Evolutionary conservation across 2,113 vertebrate species (phyloP), one percentile per base, ranked within the genome.

Genomic region (Hystrix brachyura): DNA sequence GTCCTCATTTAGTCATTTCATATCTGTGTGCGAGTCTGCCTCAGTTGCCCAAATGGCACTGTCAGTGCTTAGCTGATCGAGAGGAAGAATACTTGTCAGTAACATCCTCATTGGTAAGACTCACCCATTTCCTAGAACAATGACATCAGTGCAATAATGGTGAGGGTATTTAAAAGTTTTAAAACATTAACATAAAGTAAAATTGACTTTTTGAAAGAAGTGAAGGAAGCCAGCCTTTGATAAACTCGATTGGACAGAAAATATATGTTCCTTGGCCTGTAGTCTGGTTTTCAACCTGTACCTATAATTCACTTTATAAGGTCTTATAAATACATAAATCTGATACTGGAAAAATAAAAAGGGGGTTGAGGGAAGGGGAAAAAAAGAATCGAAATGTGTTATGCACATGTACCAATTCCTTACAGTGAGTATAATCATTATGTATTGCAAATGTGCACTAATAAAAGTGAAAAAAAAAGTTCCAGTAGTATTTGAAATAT

Each of bases 1-100:
- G 84, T 72, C 96, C 98, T 97, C 96, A 76, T 98, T 98, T 98
- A 98, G 98, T 98, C 98, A 98, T 97, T 97, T 98, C 85, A 89
- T 90, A 90, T 97, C 97, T 95, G 95, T 91, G 85, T 10, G 19
- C 78, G 98, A 59, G 46, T 83, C 87, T 88, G 97, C 97, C 97
- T 98, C 94, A 94, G 98, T 94, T 93, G n/a, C 94, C 64, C 82
- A 90, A 97, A 67, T 38, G 94, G 86, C 94, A 83, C 81, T 96
- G 43, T 92, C 95, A 79, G 92, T 76, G 91, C 74, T 89, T 21
- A 94, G 85, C 96, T 93, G 96, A 98, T 98, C 90, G 94, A 97
- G 96, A 10, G 92, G 92, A 90, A 21, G 25, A 46, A 79, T 0
- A 17, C n/a, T 84, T 76, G 90, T 57, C 18, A 14, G 60, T 2